A percentile compares a stretch with the other conserved stretches of the same genome.
These are phyloP conservation scores for Agrilus biguttatus DNA, from an alignment of 2,888 invertebrate species.

Conservation along the genomic window DNA sequence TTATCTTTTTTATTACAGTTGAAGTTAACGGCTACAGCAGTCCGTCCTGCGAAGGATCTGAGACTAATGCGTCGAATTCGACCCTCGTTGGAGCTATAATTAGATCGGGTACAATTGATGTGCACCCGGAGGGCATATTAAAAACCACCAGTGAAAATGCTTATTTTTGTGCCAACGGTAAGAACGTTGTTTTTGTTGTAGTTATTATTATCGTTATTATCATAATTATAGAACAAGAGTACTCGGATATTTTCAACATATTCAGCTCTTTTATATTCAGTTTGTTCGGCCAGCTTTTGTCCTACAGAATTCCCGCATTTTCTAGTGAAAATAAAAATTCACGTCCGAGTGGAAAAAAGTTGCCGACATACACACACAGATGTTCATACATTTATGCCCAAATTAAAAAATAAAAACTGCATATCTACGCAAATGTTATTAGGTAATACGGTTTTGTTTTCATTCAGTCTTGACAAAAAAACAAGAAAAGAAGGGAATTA, in stretches of 20 bases:
- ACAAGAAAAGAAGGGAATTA: no score
- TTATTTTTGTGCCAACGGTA: conserved; percentile 56
- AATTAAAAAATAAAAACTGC: no score
- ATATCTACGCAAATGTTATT: no score
- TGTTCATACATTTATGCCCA: no score
- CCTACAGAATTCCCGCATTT: no score
- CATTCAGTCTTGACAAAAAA: no score
- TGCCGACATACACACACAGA: no score
- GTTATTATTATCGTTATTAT: neutral
- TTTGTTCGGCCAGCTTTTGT: no score
- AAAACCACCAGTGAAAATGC: conserved; percentile 53
- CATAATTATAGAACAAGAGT: neutral
- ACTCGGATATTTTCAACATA: neutral
- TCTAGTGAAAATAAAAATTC: no score
- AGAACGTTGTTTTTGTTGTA: neutral
- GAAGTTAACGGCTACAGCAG: conserved; percentile 54
- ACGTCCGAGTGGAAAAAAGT: no score
- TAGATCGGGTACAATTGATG: conserved; percentile 43
- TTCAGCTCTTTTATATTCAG: neutral
- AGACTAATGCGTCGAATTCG: conserved; percentile 41
- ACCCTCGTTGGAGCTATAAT: conserved; percentile 47
- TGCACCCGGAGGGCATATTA: conserved; percentile 46
- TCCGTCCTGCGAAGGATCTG: conserved; percentile 43
- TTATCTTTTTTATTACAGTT: conserved; percentile 31
- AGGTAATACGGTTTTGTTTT: no score